A percentile compares a stretch with the other conserved stretches of the same genome.
phyloP scores from a whole-genome alignment of 2,888 invertebrate species.

The Boloria euphrosyne region DNA sequence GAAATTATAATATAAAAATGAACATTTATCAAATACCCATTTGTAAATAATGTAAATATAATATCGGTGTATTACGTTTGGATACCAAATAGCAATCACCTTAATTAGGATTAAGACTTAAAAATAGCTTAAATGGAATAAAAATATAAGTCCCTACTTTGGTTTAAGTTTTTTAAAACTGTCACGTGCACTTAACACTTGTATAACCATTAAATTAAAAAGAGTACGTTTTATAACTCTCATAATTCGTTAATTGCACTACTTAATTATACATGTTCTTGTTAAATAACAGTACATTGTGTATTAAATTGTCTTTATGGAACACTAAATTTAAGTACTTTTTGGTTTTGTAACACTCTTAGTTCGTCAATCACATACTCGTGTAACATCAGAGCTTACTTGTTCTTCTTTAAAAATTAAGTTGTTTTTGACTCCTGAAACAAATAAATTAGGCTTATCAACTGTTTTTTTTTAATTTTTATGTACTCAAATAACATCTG shows the following conservation, averaged over 20 bases:
- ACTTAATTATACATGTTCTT: conserved; percentile 20
- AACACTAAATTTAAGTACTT: conserved; percentile 15
- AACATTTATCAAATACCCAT: conserved; percentile 13
- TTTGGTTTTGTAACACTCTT: conserved; percentile 15
- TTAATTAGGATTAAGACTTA: conserved; percentile 6
- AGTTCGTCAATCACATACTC: not conserved
- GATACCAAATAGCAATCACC: conserved; percentile 41
- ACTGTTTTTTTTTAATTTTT: too few species aligned
- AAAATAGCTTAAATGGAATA: conserved; percentile 25
- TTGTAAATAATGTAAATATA: conserved; percentile 17
- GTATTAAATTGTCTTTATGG: conserved; percentile 6
- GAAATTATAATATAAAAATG: not conserved
- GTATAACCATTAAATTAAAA: too few species aligned
- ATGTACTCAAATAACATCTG: too few species aligned
- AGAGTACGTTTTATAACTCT: conserved; percentile 44
- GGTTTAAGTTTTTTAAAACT: conserved; percentile 49
- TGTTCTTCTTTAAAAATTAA: not conserved
- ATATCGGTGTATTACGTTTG: conserved; percentile 37
- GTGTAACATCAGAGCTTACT: not conserved
- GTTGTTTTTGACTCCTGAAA: conserved; percentile 7
- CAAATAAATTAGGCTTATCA: not conserved
- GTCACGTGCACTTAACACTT: not conserved
- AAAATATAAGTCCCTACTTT: conserved; percentile 53
- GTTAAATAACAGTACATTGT: conserved; percentile 13
- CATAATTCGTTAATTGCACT: conserved; percentile 54